Percentiles rank a stretch among this genome's conserved stretches.
These are phyloP conservation scores for Mustela nigripes DNA, from an alignment of 2,113 vertebrate genomes.

Conservation along the genomic window DNA sequence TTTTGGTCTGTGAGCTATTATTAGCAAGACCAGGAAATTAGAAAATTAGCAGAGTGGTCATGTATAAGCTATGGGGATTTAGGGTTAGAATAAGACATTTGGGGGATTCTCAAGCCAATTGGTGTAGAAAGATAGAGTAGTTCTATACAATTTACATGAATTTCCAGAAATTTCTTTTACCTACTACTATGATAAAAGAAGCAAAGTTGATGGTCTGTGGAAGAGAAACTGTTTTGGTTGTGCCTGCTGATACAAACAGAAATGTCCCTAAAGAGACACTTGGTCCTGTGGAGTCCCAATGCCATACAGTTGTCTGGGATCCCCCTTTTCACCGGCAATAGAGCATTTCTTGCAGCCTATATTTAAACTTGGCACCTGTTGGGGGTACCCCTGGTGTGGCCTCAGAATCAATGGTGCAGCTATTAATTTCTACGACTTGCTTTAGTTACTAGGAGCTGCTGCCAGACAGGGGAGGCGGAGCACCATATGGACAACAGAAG, in stretches of 20 bases:
- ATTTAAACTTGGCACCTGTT: conserved; percentile 49
- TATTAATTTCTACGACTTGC: conserved; percentile 35
- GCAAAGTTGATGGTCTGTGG: neutral
- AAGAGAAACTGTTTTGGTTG: neutral
- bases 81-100: conserved; percentile 16
- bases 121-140: neutral
- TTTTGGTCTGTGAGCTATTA: neutral
- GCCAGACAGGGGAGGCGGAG: neutral
- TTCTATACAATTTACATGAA: neutral
- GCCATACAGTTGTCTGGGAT: neutral
- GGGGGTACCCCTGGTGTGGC: neutral
- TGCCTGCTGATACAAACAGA: neutral
- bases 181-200: neutral
- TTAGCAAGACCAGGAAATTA: neutral
- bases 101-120: neutral
- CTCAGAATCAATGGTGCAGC: neutral
- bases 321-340: neutral
- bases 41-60: neutral
- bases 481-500: neutral
- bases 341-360: neutral
- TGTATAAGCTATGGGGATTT: neutral
- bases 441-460: neutral
- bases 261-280: neutral
- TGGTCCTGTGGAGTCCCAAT: neutral
- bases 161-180: neutral